Base-by-base conservation (phyloP, 2,888 invertebrate species). In the Gastrophysa polygoni region DNA sequence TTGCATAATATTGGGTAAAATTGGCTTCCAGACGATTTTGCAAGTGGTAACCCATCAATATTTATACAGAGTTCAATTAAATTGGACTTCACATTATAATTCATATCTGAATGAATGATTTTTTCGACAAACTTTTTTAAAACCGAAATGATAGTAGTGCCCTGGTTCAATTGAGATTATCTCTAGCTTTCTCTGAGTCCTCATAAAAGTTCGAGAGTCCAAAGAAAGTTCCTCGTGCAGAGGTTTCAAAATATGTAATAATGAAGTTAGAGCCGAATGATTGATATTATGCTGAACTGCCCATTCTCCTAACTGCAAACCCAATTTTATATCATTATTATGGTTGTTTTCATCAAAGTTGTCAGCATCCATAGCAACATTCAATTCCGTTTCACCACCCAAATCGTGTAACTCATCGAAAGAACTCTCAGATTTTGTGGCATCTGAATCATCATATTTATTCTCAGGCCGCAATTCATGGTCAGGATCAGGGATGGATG, bases 1-100 rank as follows among this genome's bases (percentile, higher is more conserved):
- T 49, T 49, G 32, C 57, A 63, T 50, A 70, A 54, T 59, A 72
- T 71, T 57, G 68, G 69, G 65, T 69, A 71, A n/a, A 64, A 65
- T 24, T 65, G 64, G 52, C 60, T 59, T 18, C 50, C 46, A 51
- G 64, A 60, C 44, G 66, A 59, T 63, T 70, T 68, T n/a, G 29
- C 17, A 28, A 56, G 47, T 44, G 69, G 68, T 32, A 68, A 49
- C 24, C 67, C 68, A 54, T 59, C 58, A 52, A 60, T 57, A 47
- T 66, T 66, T 18, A 63, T 44, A 28, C 16, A 48, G 20, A 58
- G n/a, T 55, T 60, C 64, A 28, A 60, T 20, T 17, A 28, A 2
- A 49, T 28, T 28, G 28, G 44, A n/a, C 28, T 59, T 29, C 3
- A 49, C 18, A 49, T 60, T 28, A 49, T 28, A 4, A 28, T 49